Evolutionary conservation across 2,113 vertebrate genomes (phyloP).

Genomic region (Saccopteryx bilineata): DNA sequence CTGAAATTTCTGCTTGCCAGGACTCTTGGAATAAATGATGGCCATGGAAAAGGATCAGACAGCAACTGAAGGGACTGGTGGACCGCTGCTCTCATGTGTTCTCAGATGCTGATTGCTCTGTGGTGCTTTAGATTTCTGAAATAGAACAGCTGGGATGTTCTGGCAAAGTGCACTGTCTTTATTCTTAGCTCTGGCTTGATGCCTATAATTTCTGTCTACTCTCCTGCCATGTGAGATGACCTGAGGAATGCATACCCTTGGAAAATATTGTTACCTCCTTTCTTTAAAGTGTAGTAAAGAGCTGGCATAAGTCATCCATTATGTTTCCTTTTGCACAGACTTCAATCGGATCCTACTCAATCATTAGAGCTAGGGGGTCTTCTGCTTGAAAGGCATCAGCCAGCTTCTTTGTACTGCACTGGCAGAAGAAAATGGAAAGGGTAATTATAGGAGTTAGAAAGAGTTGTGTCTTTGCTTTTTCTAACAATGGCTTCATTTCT

Average conservation of each 20-base stretch:
- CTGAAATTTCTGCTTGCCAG: neutral
- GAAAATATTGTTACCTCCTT: neutral
- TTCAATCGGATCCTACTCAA: neutral
- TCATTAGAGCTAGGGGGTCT: neutral
- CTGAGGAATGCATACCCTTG: neutral
- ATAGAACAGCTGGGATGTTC: neutral
- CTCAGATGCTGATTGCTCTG: neutral
- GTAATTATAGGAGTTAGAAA: neutral
- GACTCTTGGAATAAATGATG: neutral
- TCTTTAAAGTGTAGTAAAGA: constrained; percentile 17
- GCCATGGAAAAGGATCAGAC: neutral
- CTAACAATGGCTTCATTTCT: neutral
- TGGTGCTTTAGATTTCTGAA: constrained; percentile 7
- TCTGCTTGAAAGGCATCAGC: neutral
- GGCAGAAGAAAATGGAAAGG: neutral
- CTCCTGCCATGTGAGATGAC: neutral
- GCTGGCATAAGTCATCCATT: neutral
- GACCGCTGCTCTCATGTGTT: neutral
- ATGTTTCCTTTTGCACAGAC: neutral
- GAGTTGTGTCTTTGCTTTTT: neutral
- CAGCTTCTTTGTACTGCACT: neutral
- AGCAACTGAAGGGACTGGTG: neutral
- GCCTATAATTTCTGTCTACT: neutral
- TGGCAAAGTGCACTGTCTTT: neutral
- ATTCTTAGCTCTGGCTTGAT: neutral